Conservation (phyloP, 2,113 vertebrate species). For the Irena cyanogastra region DNA sequence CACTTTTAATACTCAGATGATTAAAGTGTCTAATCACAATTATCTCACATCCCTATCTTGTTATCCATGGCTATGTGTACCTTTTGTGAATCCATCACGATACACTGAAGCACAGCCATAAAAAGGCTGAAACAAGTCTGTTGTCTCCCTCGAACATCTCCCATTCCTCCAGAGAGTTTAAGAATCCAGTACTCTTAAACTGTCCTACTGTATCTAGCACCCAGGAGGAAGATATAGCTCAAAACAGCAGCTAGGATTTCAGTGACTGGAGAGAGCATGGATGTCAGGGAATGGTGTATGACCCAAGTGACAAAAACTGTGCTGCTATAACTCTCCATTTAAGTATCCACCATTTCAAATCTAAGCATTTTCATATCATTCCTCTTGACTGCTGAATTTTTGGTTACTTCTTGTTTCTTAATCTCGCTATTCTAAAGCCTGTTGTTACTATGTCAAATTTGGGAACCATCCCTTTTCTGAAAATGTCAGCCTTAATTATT, state of each 20-base stretch:
- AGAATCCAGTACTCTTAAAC: not conserved
- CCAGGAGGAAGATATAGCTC: not conserved
- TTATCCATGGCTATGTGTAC: not conserved
- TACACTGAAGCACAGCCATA: not conserved
- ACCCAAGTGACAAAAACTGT: not conserved
- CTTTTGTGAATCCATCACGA: not conserved
- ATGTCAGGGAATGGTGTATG: not conserved
- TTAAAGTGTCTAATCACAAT: not conserved
- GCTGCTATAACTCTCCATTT: not conserved
- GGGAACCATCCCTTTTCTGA: not conserved
- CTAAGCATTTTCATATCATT: not conserved
- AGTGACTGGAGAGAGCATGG: not conserved
- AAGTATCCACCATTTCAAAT: not conserved
- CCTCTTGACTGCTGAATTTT: not conserved
- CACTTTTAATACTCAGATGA: not conserved
- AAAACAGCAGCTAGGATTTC: not conserved
- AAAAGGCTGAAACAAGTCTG: not conserved
- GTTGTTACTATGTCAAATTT: not conserved
- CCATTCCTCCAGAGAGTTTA: fast-evolving
- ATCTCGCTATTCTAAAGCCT: not conserved
- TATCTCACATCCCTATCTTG: not conserved
- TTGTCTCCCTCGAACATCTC: not conserved
- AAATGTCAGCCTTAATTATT: not conserved
- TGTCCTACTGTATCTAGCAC: not conserved
- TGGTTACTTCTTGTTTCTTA: not conserved